These are phyloP conservation scores for Zaprionus nigranus DNA, from an alignment of 1,140 invertebrate species.

Conservation along the genomic window DNA sequence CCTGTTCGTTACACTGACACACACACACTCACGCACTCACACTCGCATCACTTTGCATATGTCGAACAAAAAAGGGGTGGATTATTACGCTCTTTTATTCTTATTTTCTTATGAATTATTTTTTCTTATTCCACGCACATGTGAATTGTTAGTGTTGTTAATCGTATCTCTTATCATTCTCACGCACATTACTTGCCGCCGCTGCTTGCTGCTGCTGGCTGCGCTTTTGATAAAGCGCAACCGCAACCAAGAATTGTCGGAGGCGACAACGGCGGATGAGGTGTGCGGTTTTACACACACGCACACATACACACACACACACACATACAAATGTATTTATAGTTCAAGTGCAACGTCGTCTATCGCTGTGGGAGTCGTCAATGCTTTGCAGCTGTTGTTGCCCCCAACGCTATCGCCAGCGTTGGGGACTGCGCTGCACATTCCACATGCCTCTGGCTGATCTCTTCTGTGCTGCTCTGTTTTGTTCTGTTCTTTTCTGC, in stretches of 20 bases:
- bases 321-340: slow-evolving; percentile 32
- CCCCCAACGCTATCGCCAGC: background rate
- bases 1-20: slow-evolving; percentile 8
- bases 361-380: slow-evolving; percentile 48
- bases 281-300: slow-evolving; percentile 30
- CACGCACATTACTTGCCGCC: slow-evolving; percentile 16
- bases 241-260: slow-evolving; percentile 1
- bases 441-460: background rate
- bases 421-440: slow-evolving; percentile 28
- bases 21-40: background rate
- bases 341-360: slow-evolving; percentile 45
- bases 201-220: slow-evolving; percentile 15
- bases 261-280: slow-evolving; percentile 6
- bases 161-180: slow-evolving; percentile 28
- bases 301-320: background rate
- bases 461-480: background rate
- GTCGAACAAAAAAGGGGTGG: slow-evolving; percentile 26
- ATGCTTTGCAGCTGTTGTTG: slow-evolving; percentile 25
- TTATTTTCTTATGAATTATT: background rate
- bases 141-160: slow-evolving; percentile 16
- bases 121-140: slow-evolving; percentile 12
- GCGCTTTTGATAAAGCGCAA: slow-evolving; percentile 4
- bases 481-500: background rate
- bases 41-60: background rate
- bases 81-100: slow-evolving; percentile 6